Evolutionary conservation across 35 echinoderm and acorn worm species (phyloP).

Genomic region (Patiria miniata): DNA sequence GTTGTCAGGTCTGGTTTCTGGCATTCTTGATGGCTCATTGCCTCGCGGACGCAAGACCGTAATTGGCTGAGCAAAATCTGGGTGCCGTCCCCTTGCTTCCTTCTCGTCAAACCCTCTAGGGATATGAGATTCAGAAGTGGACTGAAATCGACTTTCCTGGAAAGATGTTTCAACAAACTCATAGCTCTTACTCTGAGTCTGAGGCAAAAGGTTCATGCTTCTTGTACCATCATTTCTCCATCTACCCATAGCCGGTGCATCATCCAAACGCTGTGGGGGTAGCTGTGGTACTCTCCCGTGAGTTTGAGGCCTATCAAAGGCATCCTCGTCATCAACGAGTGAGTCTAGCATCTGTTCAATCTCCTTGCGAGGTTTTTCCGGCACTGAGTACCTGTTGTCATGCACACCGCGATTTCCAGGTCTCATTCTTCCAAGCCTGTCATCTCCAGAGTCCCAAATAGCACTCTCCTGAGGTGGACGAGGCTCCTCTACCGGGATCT

Average conservation of each 20-base stretch:
- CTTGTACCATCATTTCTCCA: not conserved
- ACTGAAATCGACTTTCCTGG: not conserved
- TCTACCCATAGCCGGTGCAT: not conserved
- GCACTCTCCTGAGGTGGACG: not conserved
- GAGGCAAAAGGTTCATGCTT: not conserved
- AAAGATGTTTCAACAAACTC: not conserved
- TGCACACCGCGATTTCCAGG: not conserved
- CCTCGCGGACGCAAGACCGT: not conserved
- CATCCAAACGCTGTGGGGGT: not conserved
- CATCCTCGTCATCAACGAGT: not conserved
- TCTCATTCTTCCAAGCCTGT: not conserved
- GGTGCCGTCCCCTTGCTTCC: not conserved
- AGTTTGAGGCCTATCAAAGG: not conserved
- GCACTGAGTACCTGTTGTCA: not conserved
- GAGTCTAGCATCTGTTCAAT: slow-evolving; percentile 9
- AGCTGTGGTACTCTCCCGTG: not conserved
- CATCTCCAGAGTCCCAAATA: slow-evolving; percentile 16
- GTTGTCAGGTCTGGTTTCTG: too few relatives aligned
- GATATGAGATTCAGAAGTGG: not conserved
- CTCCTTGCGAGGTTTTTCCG: not conserved
- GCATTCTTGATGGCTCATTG: not conserved
- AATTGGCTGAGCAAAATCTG: slow-evolving; percentile 1
- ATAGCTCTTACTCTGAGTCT: not conserved
- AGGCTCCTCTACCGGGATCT: not conserved
- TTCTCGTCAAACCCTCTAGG: not conserved